A percentile compares a stretch with the other conserved stretches of the same genome.
phyloP scores from a whole-genome alignment of 2,797 vertebrate genomes.

The Coracias cyanogaster region DNA sequence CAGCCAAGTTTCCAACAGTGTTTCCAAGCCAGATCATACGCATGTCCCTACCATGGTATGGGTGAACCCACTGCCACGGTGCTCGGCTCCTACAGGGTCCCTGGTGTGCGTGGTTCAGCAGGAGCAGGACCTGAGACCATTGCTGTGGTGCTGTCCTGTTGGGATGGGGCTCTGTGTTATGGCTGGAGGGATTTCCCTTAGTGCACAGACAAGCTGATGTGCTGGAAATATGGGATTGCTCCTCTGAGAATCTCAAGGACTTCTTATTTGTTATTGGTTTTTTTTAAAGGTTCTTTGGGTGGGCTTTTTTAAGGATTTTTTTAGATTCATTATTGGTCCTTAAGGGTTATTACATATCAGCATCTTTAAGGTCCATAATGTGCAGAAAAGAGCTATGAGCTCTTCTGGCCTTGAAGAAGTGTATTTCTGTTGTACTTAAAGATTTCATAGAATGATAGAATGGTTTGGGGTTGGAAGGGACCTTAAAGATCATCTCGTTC shows the following conservation, averaged over 20 bases:
- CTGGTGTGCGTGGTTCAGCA: neutral
- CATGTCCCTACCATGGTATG: fast-evolving
- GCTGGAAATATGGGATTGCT: too few species aligned
- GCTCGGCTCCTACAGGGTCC: neutral
- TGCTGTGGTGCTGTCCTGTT: too few species aligned
- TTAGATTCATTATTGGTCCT: neutral
- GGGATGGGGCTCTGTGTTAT: neutral
- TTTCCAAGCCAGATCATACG: neutral
- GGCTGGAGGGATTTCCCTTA: neutral
- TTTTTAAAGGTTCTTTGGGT: neutral
- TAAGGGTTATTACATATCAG: neutral
- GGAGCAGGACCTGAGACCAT: neutral
- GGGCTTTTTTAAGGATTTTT: neutral
- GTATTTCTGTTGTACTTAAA: neutral
- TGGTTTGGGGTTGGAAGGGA: neutral
- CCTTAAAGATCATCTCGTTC: neutral
- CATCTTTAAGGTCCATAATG: neutral
- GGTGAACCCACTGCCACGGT: neutral
- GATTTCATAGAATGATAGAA: too few species aligned
- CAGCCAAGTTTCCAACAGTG: neutral
- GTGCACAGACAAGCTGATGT: neutral
- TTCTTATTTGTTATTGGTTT: neutral
- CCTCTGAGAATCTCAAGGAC: neutral
- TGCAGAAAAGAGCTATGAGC: neutral
- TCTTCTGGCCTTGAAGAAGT: neutral